Percentiles rank a stretch among this genome's conserved stretches.
These are phyloP conservation scores for Sebastes itinus DNA, from an alignment of 2,797 vertebrate genomes.

Conservation along the genomic window DNA sequence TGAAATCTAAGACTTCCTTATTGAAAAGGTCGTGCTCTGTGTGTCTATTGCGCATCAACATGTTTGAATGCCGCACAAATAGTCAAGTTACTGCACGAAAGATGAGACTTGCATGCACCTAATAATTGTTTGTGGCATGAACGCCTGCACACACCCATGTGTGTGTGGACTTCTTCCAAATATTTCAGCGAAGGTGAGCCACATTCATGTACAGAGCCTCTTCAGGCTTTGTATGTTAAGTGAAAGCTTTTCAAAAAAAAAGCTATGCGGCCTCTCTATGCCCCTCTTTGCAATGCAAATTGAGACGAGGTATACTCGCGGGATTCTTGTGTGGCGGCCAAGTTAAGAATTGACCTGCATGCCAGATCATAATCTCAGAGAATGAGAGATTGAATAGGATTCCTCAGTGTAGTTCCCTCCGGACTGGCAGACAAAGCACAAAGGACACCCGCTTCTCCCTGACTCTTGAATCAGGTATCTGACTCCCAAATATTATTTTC, in stretches of 20 bases:
- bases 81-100: not conserved
- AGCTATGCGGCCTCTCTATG: slow-evolving; percentile 23
- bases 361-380: slow-evolving; percentile 77
- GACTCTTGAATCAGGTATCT: slow-evolving; percentile 44
- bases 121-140: slow-evolving; percentile 6
- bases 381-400: slow-evolving; percentile 57
- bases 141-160: slow-evolving; percentile 14
- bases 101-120: not conserved
- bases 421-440: slow-evolving; percentile 61
- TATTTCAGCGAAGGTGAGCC: slow-evolving; percentile 30
- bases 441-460: slow-evolving; percentile 53
- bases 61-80: not conserved
- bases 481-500: slow-evolving; percentile 62
- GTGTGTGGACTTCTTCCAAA: slow-evolving; percentile 27
- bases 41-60: not conserved
- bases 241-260: slow-evolving; percentile 29
- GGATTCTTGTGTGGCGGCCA: slow-evolving; percentile 72
- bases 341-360: slow-evolving; percentile 70
- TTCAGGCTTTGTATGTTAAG: slow-evolving; percentile 42
- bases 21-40: not conserved
- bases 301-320: slow-evolving; percentile 60
- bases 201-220: slow-evolving; percentile 6
- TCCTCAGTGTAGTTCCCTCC: slow-evolving; percentile 52
- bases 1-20: not conserved
- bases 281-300: slow-evolving; percentile 65